Evolutionary conservation across 2,797 vertebrate genomes (phyloP), one percentile per base, ranked within the genome.

Genomic region (Micrastur ruficollis): DNA sequence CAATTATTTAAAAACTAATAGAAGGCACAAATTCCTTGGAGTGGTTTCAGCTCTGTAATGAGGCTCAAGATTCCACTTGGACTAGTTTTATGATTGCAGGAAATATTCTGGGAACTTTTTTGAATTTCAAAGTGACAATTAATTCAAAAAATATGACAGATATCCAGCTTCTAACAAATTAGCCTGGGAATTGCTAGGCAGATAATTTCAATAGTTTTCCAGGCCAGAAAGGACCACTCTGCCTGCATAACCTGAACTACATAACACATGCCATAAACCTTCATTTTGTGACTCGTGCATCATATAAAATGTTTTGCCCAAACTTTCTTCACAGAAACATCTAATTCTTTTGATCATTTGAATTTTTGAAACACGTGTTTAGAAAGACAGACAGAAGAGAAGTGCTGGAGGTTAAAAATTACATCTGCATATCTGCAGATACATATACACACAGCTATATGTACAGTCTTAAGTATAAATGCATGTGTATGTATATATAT

Each of bases 101-200:
- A 94, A 79, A 89, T 53, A 81, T 52, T 84, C n/a, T 65, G 15
- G 17, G 40, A 80, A 50, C 23, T 67, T 67, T 53, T 92, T 36
- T 79, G 18, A 89, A 89, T 86, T 81, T 89, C 53, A 53, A 72
- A 84, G 5, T 56, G 47, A 65, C 15, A 94, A 56, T 71, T 89
- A 86, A 50, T 78, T 67, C 2, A 15, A 84, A 81, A 75, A 87
- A 47, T 34, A 50, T 47, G 6, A 74, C n/a, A 66, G 21, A 34
- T 74, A 59, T 71, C n/a, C 44, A 81, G 31, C 1, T 14, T 71
- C 49, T 74, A 78, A 78, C 53, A 68, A 91, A 65, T 61, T 87
- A 68, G 11, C 44, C 19, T 25, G 20, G n/a, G 40, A 81, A 65
- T 61, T 68, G 27, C 3, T 52, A 84, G 15, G 4, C 49, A 72